A percentile compares a stretch with the other conserved stretches of the same genome.
Conservation (phyloP, 2,797 vertebrate species). For the Dendrocincla fuliginosa region DNA sequence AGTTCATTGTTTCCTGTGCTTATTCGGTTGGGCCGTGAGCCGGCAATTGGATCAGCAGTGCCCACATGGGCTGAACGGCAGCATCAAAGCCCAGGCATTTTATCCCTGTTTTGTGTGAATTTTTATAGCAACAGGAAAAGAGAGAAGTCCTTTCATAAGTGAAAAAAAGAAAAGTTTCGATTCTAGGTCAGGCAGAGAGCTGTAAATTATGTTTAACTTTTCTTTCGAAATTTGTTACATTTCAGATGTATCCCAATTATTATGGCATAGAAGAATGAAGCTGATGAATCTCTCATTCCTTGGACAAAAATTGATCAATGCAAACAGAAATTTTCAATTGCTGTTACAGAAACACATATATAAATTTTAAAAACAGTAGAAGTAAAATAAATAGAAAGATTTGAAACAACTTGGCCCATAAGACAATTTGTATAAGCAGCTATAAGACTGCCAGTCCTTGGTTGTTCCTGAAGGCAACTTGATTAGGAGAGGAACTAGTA, state of each 20-base stretch:
- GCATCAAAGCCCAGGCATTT: neutral
- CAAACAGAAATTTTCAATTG: neutral
- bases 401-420: neutral
- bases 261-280: neutral
- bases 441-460: neutral
- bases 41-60: neutral
- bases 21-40: neutral
- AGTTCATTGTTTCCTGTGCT: constrained; percentile 16
- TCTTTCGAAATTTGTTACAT: neutral
- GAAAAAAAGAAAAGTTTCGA: neutral
- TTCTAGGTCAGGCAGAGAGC: neutral
- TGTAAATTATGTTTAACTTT: neutral
- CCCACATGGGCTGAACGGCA: neutral
- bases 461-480: neutral
- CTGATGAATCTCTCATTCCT: neutral
- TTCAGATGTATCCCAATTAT: neutral
- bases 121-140: neutral
- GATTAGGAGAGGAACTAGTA: neutral
- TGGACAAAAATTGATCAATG: neutral
- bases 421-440: neutral
- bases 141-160: neutral
- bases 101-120: neutral
- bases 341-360: neutral
- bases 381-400: neutral
- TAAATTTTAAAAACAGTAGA: neutral